Percentiles rank a stretch among this genome's conserved stretches.
phyloP scores from a whole-genome alignment of 2,113 vertebrate genomes.

The Poecile atricapillus region DNA sequence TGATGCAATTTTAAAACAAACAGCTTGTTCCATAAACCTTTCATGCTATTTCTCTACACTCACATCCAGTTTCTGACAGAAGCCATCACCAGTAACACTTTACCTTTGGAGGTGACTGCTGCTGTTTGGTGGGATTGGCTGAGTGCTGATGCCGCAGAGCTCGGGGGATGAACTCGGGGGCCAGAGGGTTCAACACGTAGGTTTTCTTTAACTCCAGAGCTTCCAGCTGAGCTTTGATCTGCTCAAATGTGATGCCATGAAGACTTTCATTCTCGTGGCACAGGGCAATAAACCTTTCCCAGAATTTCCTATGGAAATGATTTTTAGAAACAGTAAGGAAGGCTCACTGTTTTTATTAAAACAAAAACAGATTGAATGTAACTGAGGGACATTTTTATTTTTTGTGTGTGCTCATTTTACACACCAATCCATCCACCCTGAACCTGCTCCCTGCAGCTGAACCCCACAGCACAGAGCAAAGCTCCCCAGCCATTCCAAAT shows the following conservation, averaged over 20 bases:
- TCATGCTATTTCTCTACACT: not conserved
- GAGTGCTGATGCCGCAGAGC: conserved; percentile 87
- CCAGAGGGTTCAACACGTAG: conserved; percentile 95
- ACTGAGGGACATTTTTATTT: not conserved
- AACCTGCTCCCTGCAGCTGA: not conserved
- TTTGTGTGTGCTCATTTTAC: not conserved
- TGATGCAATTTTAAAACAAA: not conserved
- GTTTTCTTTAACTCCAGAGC: conserved; percentile 99
- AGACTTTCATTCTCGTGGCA: conserved; percentile 95
- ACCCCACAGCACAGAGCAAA: not conserved
- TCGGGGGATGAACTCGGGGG: conserved; percentile 96
- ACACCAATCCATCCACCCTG: not conserved
- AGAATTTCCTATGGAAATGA: conserved; percentile 88
- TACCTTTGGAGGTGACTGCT: conserved; percentile 96
- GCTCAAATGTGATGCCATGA: conserved; percentile 97
- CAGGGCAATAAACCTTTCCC: conserved; percentile 96
- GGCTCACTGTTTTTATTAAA: not conserved
- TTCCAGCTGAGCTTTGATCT: conserved; percentile 97
- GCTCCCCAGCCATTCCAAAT: not conserved
- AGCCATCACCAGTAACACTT: not conserved
- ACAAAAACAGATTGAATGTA: not conserved
- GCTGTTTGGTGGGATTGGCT: conserved; percentile 77
- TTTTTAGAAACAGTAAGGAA: not conserved
- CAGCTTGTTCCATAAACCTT: not conserved
- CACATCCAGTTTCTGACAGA: not conserved